Percentiles rank a stretch among this genome's conserved stretches.
These are phyloP conservation scores for Archocentrus centrarchus DNA, from an alignment of 2,113 vertebrate species.

Conservation along the genomic window DNA sequence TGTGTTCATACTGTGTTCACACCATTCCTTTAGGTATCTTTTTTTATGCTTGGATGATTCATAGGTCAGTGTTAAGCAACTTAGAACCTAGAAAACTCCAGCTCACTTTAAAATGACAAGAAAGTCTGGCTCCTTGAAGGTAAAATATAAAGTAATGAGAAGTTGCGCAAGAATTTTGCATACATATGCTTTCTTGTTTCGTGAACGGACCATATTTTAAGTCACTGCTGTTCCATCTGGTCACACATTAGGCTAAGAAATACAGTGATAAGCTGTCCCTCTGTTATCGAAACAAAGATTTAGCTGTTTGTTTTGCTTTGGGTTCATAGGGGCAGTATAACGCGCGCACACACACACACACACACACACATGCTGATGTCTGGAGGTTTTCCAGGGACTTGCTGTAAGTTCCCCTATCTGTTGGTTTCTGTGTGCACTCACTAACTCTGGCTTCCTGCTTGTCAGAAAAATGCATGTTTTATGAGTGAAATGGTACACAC, in stretches of 20 bases:
- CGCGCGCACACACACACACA: background rate
- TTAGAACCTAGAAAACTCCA: background rate
- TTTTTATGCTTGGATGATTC: background rate
- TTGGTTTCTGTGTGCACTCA: background rate
- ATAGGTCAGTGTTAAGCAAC: background rate
- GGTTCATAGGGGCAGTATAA: constrained; percentile 15
- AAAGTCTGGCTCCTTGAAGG: background rate
- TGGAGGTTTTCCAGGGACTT: constrained; percentile 4
- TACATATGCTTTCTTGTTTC: background rate
- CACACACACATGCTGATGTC: background rate
- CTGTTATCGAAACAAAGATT: constrained; percentile 52
- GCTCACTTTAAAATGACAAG: background rate
- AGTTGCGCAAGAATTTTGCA: background rate
- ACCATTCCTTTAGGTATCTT: background rate
- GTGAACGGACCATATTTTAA: background rate
- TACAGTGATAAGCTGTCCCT: constrained; percentile 13
- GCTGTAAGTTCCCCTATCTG: constrained; percentile 36
- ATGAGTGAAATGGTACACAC: background rate
- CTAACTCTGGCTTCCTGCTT: background rate
- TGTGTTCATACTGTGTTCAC: background rate
- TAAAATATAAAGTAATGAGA: background rate
- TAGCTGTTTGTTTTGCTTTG: constrained; percentile 58
- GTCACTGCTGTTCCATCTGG: background rate
- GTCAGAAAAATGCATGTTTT: background rate
- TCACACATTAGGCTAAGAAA: background rate